phyloP scores from a whole-genome alignment of 2,113 vertebrate genomes.

The Arvicanthis niloticus region DNA sequence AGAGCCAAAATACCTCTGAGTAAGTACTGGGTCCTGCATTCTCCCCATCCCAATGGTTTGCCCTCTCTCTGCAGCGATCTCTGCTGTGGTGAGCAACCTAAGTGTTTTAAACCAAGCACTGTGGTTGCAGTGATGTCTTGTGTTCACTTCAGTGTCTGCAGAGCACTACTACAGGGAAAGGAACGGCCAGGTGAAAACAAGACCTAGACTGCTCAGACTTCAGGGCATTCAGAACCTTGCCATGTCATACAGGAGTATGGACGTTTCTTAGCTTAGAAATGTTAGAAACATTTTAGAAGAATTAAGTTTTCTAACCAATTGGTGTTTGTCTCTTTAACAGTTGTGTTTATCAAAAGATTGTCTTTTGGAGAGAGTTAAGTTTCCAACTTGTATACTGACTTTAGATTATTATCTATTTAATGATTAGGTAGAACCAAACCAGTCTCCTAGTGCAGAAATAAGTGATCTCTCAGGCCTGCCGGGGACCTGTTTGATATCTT shows the following conservation, averaged over 20 bases:
- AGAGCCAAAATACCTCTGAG: conserved; percentile 81
- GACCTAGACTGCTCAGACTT: conserved; percentile 7
- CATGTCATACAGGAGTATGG: neutral
- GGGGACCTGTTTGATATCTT: neutral
- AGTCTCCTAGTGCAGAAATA: conserved; percentile 37
- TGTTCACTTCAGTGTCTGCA: neutral
- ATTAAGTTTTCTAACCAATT: conserved; percentile 62
- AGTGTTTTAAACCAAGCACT: conserved; percentile 16
- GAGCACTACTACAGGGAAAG: neutral
- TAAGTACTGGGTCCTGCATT: conserved; percentile 83
- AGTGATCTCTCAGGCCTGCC: conserved; percentile 21
- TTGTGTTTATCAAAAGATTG: conserved; percentile 58
- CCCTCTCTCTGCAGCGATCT: neutral
- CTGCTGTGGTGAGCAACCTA: conserved; percentile 17
- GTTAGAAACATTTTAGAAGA: conserved; percentile 53
- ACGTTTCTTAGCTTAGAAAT: conserved; percentile 39
- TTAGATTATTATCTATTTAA: conserved; percentile 59
- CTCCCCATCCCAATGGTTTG: neutral
- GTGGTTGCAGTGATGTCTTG: neutral
- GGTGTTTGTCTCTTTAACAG: conserved; percentile 52
- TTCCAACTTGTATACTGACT: conserved; percentile 60
- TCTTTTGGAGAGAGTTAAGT: conserved; percentile 64
- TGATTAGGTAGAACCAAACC: conserved; percentile 32
- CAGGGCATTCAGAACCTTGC: neutral
- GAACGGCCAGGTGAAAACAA: conserved; percentile 26